Conservation (phyloP, 2,888 invertebrate species). For the Drosophila emarginata region DNA sequence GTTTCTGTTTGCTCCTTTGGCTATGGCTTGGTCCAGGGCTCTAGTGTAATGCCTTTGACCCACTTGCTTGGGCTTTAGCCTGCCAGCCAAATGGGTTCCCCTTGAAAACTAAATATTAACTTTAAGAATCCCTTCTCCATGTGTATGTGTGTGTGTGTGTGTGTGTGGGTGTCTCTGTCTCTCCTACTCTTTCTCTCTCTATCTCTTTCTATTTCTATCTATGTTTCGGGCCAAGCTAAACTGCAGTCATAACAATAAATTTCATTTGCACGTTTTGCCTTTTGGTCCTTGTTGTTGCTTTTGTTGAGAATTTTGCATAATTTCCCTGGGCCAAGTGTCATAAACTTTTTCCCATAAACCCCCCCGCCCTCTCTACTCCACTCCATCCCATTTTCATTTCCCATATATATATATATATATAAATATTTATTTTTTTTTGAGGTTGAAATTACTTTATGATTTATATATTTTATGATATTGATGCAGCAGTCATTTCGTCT, state of each 20-base stretch:
- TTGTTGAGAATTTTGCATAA: conserved; percentile 48
- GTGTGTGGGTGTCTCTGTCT: not conserved
- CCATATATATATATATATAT: not conserved
- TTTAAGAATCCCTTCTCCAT: conserved; percentile 28
- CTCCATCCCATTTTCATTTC: not conserved
- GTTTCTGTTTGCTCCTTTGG: conserved; percentile 5
- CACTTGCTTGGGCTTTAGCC: conserved; percentile 40
- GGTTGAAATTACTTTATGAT: conserved; percentile 44
- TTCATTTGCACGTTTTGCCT: conserved; percentile 60
- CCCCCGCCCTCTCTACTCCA: not conserved
- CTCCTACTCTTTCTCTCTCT: not conserved
- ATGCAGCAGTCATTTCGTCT: conserved; percentile 22
- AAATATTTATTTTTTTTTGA: conserved; percentile 13
- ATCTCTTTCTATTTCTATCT: conserved; percentile 18
- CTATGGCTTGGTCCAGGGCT: not conserved
- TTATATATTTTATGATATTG: conserved; percentile 45
- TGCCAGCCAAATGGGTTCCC: conserved; percentile 44
- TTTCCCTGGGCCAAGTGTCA: conserved; percentile 48
- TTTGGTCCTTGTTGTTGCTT: conserved; percentile 37
- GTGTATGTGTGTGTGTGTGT: conserved; percentile 4
- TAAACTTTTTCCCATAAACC: conserved; percentile 31
- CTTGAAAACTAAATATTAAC: conserved; percentile 59
- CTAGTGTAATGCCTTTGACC: conserved; percentile 55
- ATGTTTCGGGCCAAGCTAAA: conserved; percentile 45
- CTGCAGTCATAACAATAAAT: conserved; percentile 73